phyloP scores from a whole-genome alignment of 92 coral and sea anemone species.

The Palythoa grandis region DNA sequence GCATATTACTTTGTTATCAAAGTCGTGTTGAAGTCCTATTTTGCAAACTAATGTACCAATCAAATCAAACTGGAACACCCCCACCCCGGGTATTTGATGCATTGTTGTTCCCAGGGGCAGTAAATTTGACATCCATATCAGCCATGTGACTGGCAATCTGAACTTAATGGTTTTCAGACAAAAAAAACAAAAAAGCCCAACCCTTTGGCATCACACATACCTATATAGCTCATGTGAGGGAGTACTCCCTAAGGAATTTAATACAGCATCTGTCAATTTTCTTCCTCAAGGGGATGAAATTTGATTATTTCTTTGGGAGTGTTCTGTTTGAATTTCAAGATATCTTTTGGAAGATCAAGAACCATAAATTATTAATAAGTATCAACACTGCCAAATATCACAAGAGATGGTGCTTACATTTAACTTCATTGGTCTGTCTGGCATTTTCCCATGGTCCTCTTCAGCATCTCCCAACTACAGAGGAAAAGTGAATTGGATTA shows the following conservation, averaged over 20 bases:
- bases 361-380: constrained; percentile 17
- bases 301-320: constrained; percentile 17
- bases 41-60: not conserved
- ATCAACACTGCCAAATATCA: constrained; percentile 17
- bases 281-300: constrained; percentile 16
- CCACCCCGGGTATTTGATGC: constrained; percentile 3
- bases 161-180: not conserved
- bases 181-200: not conserved
- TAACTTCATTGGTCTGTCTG: constrained; percentile 18
- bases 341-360: constrained; percentile 21
- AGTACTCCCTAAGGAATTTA: constrained; percentile 1
- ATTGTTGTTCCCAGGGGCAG: not conserved
- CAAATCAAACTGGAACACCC: not conserved
- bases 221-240: constrained; percentile 11
- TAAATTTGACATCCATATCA: not conserved
- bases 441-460: constrained; percentile 24
- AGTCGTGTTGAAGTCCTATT: not conserved
- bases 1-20: constrained; percentile 1
- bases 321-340: constrained; percentile 24
- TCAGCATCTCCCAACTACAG: constrained; percentile 7
- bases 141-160: not conserved
- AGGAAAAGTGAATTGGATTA: constrained; percentile 6
- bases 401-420: constrained; percentile 29
- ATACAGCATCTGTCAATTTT: constrained; percentile 18
- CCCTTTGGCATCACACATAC: constrained; percentile 7